Percentiles rank a stretch among this genome's conserved stretches.
Evolutionary conservation across 2,113 vertebrate species (phyloP).

Genomic region (Pseudolaguvia tuberculata): DNA sequence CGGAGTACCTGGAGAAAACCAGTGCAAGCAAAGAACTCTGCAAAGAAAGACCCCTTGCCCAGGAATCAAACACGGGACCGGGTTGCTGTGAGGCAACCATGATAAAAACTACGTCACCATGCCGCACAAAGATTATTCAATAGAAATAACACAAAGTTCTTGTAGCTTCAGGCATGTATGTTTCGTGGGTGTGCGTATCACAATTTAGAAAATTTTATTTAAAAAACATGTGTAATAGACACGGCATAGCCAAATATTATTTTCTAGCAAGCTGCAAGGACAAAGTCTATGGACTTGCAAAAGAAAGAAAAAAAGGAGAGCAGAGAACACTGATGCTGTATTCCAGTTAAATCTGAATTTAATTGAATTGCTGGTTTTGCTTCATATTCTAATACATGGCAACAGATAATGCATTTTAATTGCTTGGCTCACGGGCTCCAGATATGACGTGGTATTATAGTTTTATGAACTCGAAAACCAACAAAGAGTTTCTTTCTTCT

Average conservation of each 20-base stretch:
- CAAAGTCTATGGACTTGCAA: not conserved
- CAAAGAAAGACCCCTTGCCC: too few relatives aligned
- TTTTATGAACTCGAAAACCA: constrained; percentile 45
- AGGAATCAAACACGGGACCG: too few relatives aligned
- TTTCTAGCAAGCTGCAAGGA: constrained; percentile 6
- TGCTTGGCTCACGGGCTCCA: constrained; percentile 25
- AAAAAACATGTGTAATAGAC: not conserved
- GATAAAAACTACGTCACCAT: too few relatives aligned
- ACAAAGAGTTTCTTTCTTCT: constrained; percentile 51
- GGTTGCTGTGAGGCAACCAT: too few relatives aligned
- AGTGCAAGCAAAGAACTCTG: too few relatives aligned
- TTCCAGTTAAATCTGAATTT: constrained; percentile 44
- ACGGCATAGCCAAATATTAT: not conserved
- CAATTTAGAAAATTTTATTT: not conserved
- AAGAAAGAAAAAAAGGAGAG: not conserved
- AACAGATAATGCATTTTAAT: constrained; percentile 49
- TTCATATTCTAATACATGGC: constrained; percentile 40
- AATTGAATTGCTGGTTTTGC: constrained; percentile 42
- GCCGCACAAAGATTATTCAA: too few relatives aligned
- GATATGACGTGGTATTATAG: constrained; percentile 46
- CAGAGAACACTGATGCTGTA: constrained; percentile 24
- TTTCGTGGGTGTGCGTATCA: not conserved
- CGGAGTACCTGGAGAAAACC: too few relatives aligned
- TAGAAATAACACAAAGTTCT: not conserved
- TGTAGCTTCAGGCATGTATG: not conserved